These are phyloP conservation scores for Spodoptera exigua DNA, from an alignment of 2,888 invertebrate species.

Conservation along the genomic window DNA sequence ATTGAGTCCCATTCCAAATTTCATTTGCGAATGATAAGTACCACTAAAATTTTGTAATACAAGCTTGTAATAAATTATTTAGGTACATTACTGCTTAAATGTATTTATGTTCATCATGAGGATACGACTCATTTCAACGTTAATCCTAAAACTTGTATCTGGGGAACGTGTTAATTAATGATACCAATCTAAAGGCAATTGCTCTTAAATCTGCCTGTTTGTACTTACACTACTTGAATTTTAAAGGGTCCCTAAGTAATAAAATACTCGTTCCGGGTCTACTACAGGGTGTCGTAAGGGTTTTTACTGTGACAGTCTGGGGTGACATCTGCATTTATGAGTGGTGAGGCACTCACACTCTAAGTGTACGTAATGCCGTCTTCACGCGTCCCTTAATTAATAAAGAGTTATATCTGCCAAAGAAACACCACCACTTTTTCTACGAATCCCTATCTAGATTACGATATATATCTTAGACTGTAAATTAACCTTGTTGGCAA, in stretches of 20 bases:
- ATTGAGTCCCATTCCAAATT: too few relatives aligned
- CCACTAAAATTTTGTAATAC: too few relatives aligned
- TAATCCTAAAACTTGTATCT: constrained; percentile 30
- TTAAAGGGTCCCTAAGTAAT: constrained; percentile 22
- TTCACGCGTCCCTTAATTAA: neutral
- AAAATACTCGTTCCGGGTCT: constrained; percentile 10
- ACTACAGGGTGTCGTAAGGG: constrained; percentile 14
- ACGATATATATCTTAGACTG: too few relatives aligned
- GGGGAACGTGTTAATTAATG: constrained; percentile 44
- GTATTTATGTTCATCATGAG: neutral
- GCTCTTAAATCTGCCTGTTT: constrained; percentile 37
- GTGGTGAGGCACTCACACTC: neutral
- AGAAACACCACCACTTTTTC: too few relatives aligned
- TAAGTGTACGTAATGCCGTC: constrained; percentile 13
- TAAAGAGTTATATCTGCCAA: too few relatives aligned
- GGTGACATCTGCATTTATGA: constrained; percentile 15
- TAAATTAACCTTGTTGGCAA: neutral
- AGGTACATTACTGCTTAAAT: neutral
- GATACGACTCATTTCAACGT: neutral
- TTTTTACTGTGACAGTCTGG: constrained; percentile 20
- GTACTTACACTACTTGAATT: constrained; percentile 37
- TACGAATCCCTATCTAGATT: too few relatives aligned
- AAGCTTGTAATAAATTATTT: too few relatives aligned
- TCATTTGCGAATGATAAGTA: too few relatives aligned
- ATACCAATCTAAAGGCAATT: constrained; percentile 35